These are phyloP conservation scores for Chaetophractus vellerosus DNA, from an alignment of 2,797 vertebrate genomes.

Conservation along the genomic window DNA sequence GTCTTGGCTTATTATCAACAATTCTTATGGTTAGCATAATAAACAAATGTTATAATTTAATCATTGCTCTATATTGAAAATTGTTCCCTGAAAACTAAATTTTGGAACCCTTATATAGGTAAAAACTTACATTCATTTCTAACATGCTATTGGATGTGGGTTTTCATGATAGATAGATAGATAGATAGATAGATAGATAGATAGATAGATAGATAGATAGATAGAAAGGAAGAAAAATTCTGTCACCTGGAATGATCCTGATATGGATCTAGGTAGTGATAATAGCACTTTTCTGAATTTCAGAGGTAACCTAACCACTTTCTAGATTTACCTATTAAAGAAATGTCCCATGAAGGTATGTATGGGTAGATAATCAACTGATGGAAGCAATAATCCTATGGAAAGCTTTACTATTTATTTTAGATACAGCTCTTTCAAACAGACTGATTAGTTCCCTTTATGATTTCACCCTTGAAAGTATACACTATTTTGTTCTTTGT, in stretches of 20 bases:
- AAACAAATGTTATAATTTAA: not conserved
- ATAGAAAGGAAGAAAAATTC: not conserved
- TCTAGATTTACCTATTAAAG: constrained; percentile 18
- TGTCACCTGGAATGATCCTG: not conserved
- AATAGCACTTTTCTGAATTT: constrained; percentile 49
- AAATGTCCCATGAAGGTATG: not conserved
- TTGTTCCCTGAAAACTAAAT: not conserved
- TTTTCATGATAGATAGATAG: not conserved
- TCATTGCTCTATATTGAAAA: not conserved
- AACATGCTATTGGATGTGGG: not conserved
- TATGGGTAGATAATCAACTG: not conserved
- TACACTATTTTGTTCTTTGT: constrained; percentile 83
- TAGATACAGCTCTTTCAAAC: constrained; percentile 40
- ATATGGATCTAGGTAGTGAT: not conserved
- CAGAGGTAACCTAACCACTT: not conserved
- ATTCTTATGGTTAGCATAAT: constrained; percentile 19
- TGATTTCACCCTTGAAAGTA: constrained; percentile 77
- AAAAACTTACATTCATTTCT: constrained; percentile 22
- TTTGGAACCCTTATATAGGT: not conserved
- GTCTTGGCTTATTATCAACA: not conserved
- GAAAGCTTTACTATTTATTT: constrained; percentile 67
- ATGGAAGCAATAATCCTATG: constrained; percentile 54
- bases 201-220: not conserved
- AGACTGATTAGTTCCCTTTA: constrained; percentile 69
- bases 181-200: not conserved